Conservation (phyloP, 2,888 invertebrate genomes). For the Limenitis camilla region DNA sequence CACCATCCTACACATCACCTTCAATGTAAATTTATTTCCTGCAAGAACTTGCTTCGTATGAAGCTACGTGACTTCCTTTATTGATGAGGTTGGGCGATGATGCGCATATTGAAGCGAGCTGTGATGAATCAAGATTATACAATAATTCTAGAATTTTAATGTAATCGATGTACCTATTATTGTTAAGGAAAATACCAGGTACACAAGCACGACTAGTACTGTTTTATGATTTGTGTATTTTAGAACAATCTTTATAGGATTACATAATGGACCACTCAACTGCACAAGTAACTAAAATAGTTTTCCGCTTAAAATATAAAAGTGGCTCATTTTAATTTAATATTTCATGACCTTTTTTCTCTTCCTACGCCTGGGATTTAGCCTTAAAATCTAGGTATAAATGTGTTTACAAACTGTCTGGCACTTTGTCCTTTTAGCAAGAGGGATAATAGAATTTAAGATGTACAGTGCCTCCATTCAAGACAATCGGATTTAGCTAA, state of each 20-base stretch:
- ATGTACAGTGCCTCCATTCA: background rate
- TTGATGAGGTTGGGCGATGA: slow-evolving; percentile 13
- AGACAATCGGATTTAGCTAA: background rate
- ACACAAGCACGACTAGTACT: background rate
- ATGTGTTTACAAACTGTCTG: background rate
- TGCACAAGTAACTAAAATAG: too few species aligned
- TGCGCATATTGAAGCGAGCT: background rate
- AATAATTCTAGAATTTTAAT: slow-evolving; percentile 7
- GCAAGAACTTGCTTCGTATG: slow-evolving; percentile 14
- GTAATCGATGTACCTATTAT: background rate
- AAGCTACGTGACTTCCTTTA: slow-evolving; percentile 21
- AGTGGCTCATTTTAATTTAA: too few species aligned
- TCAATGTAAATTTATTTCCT: slow-evolving; percentile 22
- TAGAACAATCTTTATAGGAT: background rate
- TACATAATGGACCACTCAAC: background rate
- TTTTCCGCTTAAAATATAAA: too few species aligned
- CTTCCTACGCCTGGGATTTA: background rate
- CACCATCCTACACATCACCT: slow-evolving; percentile 15
- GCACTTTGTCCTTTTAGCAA: background rate
- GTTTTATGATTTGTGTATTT: background rate
- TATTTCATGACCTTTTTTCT: background rate
- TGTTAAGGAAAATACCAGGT: background rate
- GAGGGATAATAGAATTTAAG: background rate
- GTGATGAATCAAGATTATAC: slow-evolving; percentile 13
- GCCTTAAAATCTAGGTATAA: background rate